phyloP scores from a whole-genome alignment of 2,113 vertebrate species.

The Clupea harengus region DNA sequence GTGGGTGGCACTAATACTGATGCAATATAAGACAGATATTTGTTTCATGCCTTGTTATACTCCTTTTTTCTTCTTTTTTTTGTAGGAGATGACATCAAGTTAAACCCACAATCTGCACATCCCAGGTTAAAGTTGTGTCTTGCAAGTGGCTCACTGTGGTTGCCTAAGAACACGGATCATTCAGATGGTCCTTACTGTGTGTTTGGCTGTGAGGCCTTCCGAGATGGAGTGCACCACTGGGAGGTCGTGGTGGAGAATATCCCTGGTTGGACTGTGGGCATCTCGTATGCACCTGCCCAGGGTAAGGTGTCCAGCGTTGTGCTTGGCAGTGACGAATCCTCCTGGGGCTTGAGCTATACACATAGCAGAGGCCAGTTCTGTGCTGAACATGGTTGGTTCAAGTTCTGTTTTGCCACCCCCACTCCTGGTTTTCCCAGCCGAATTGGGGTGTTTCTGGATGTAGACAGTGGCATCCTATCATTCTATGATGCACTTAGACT shows the following conservation, averaged over 20 bases:
- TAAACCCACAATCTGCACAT: constrained; percentile 32
- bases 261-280: constrained; percentile 38
- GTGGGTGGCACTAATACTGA: background rate
- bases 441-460: constrained; percentile 40
- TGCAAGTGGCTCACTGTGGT: constrained; percentile 23
- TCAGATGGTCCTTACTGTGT: constrained; percentile 28
- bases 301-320: background rate
- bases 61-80: background rate
- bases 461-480: constrained; percentile 39
- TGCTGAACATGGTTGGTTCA: constrained; percentile 31
- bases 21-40: background rate
- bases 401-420: constrained; percentile 18
- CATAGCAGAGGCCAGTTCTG: constrained; percentile 26
- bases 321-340: constrained; percentile 25
- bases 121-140: constrained; percentile 30
- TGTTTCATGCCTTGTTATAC: background rate
- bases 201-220: constrained; percentile 22
- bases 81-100: constrained; percentile 28
- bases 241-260: constrained; percentile 33
- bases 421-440: background rate
- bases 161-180: background rate
- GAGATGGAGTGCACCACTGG: constrained; percentile 40
- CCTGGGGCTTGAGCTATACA: constrained; percentile 39
- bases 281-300: constrained; percentile 22
- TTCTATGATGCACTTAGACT: constrained; percentile 36